phyloP scores from a whole-genome alignment of 37 sponge, comb jelly and placozoan genomes.

The Diacarnus erythraeanus region DNA sequence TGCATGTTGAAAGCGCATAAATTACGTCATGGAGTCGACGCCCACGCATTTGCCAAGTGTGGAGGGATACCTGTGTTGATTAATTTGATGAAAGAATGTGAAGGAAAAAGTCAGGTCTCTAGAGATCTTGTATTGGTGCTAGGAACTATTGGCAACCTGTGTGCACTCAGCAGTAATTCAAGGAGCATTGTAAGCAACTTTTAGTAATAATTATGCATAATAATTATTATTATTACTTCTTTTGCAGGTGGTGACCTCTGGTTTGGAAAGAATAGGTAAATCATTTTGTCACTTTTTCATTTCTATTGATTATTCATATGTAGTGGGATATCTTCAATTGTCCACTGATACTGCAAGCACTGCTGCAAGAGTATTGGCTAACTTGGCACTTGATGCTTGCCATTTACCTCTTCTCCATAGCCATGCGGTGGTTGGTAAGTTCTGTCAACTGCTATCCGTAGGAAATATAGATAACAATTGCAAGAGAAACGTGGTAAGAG shows the following conservation, averaged over 20 bases:
- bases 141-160: conserved; percentile 52
- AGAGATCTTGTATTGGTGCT: conserved; percentile 22
- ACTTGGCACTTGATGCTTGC: conserved; percentile 27
- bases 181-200: conserved; percentile 26
- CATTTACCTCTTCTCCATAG: neutral
- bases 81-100: conserved; percentile 8
- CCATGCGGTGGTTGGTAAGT: conserved; percentile 4
- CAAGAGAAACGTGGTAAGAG: conserved; percentile 40
- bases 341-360: conserved; percentile 18
- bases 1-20: conserved; percentile 37
- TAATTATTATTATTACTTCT: neutral
- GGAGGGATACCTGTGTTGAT: conserved; percentile 21
- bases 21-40: conserved; percentile 37
- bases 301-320: neutral
- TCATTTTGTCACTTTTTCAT: neutral
- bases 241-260: conserved; percentile 29
- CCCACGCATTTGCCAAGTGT: conserved; percentile 25
- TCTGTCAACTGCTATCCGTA: conserved; percentile 4
- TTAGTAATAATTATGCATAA: neutral
- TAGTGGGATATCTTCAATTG: conserved; percentile 12
- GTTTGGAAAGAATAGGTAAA: conserved; percentile 35
- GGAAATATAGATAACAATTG: conserved; percentile 7
- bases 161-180: conserved; percentile 28
- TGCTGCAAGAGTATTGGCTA: conserved; percentile 44
- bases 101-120: neutral